Evolutionary conservation across 2,888 invertebrate species (phyloP), one percentile per base, ranked within the genome.

Genomic region (Euplexia lucipara): DNA sequence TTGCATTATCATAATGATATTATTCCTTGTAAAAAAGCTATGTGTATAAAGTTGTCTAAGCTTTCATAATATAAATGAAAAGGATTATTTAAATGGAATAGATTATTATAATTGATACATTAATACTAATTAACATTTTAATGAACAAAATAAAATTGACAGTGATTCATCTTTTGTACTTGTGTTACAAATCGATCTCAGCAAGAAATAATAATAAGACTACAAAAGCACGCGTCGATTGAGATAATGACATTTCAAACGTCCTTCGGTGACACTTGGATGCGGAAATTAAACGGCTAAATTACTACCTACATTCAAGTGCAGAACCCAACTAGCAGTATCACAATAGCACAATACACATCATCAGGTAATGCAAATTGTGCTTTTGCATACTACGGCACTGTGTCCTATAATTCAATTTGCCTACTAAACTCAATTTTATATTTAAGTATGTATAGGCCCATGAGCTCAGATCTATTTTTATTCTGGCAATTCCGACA

Each of bases 271-370:
- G 86, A 87, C 86, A 89, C 87, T 88, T 86, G 80, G 87, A 92
- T 81, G 88, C 92, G 92, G 93, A 93, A 92, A 92, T 93, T 90
- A 88, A 90, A 87, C 85, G 75, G 82, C 86, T 86, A 90, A 91
- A 91, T 92, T 88, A 90, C 91, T 92, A 89, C 89, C 89, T 91
- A 90, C 88, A 86, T 84, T 87, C 74, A 76, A 75, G 82, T 82
- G 81, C 77, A 82, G 69, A 54, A 57, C 70, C 63, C 53, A 71
- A 67, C 75, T 63, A 82, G 76, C 74, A 75, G 75, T 82, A 79
- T 69, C 66, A 83, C 74, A 79, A 83, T 78, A 78, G 66, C 63
- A 78, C 75, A 82, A 75, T 81, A 76, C 67, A 58, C 56, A 53
- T 56, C 58, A 52, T 57, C 63, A 59, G 58, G 60, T 53, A 59